A percentile compares a stretch with the other conserved stretches of the same genome.
These are phyloP conservation scores for Neoarius graeffei DNA, from an alignment of 2,113 vertebrate species.

Conservation along the genomic window DNA sequence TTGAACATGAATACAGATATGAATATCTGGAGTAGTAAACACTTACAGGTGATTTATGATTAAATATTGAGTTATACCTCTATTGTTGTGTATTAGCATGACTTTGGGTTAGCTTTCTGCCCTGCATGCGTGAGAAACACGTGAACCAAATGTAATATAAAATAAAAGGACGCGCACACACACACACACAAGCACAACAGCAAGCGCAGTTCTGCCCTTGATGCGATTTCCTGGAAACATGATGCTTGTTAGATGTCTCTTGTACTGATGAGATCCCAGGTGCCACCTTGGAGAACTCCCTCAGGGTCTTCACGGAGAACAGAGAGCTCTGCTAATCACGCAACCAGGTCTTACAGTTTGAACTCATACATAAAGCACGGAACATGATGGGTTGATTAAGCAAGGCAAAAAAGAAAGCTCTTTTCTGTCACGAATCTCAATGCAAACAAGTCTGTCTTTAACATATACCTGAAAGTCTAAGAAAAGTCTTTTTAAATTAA, in stretches of 20 bases:
- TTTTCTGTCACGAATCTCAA: not conserved
- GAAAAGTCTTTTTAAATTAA: not conserved
- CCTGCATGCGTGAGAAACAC: not conserved
- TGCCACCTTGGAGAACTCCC: conserved; percentile 40
- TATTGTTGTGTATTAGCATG: not conserved
- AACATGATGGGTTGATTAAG: not conserved
- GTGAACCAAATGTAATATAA: not conserved
- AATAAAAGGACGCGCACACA: not conserved
- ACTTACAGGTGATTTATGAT: no score
- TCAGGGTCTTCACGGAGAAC: conserved; percentile 17
- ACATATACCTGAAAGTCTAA: not conserved
- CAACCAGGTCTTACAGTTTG: not conserved
- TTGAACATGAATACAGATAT: no score
- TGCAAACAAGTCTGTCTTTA: not conserved
- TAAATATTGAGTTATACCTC: no score
- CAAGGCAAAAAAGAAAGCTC: not conserved
- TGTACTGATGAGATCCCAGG: conserved; percentile 48
- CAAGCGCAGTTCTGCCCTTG: conserved; percentile 2
- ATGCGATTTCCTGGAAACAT: conserved; percentile 46
- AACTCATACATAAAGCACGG: not conserved
- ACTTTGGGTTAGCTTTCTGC: not conserved
- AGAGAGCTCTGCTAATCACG: conserved; percentile 34
- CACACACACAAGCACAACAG: conserved; percentile 9
- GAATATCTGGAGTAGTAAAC: no score
- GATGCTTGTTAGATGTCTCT: conserved; percentile 29